Evolutionary conservation across 2,888 invertebrate species (phyloP).

Genomic region (Rhyacophila evoluta): DNA sequence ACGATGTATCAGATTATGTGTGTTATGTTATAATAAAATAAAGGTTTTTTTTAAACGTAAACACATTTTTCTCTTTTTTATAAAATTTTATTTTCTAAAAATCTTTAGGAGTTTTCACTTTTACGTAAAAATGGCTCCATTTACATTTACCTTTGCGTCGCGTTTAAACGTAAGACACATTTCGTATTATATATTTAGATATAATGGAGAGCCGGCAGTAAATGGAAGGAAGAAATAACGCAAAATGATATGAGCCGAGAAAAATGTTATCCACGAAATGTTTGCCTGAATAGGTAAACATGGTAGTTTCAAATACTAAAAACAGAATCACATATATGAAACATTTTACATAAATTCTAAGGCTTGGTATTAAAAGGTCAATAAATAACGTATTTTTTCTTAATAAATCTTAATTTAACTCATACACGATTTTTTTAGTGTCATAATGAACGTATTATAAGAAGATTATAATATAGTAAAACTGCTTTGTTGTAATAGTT

Average conservation of each 20-base stretch:
- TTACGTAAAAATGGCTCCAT: conserved; percentile 14
- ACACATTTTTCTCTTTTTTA: neutral
- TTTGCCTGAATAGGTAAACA: conserved; percentile 7
- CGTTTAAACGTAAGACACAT: conserved; percentile 22
- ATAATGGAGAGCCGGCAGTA: conserved; percentile 11
- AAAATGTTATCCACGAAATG: conserved; percentile 14
- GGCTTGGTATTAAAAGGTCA: no score
- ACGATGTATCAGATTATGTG: neutral
- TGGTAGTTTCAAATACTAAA: conserved; percentile 7
- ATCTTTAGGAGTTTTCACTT: conserved; percentile 24
- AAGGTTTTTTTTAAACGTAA: neutral
- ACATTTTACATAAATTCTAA: neutral
- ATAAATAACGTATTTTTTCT: no score
- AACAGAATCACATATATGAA: neutral
- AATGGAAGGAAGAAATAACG: conserved; percentile 19
- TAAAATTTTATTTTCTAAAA: conserved; percentile 7
- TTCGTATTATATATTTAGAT: conserved; percentile 24
- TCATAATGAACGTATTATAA: no score
- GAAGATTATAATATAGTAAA: no score
- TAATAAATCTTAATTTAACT: no score
- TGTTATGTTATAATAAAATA: conserved; percentile 8
- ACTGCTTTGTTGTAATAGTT: no score
- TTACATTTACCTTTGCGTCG: conserved; percentile 24
- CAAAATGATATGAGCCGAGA: conserved; percentile 19
- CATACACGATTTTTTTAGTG: no score